phyloP scores from a whole-genome alignment of 2,797 vertebrate species.

The Lepidocolaptes lacrymiger region DNA sequence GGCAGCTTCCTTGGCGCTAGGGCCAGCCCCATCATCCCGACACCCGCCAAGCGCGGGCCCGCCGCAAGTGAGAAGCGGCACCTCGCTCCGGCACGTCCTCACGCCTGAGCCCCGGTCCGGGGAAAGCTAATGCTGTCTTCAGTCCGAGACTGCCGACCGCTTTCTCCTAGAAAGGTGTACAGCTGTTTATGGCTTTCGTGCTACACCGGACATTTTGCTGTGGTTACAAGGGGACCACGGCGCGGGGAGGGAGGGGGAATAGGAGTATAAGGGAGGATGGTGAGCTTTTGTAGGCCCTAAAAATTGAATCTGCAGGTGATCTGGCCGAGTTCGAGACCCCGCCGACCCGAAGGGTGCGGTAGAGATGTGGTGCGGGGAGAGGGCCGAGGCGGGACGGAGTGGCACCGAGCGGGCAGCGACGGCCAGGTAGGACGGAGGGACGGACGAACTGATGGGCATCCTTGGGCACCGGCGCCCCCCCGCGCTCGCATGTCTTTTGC shows the following conservation, averaged over 20 bases:
- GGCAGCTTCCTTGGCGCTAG: background rate
- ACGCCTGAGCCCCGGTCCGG: background rate
- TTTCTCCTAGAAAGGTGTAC: background rate
- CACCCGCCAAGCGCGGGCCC: background rate
- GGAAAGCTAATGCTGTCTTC: background rate
- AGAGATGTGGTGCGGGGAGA: background rate
- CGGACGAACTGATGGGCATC: background rate
- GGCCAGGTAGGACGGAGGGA: background rate
- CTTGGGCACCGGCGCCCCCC: background rate
- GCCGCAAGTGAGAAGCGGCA: background rate
- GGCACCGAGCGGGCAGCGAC: background rate
- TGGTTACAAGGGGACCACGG: background rate
- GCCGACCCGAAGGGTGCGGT: background rate
- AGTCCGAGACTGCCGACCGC: background rate
- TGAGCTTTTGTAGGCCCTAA: slow-evolving; percentile 18
- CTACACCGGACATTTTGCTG: background rate
- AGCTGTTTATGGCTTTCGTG: background rate
- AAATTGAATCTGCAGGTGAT: background rate
- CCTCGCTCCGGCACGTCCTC: background rate
- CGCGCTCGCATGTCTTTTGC: background rate
- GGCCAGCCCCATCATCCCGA: background rate
- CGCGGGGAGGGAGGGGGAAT: background rate
- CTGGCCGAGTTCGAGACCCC: background rate
- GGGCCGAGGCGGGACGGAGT: background rate
- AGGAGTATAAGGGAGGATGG: background rate